These are phyloP conservation scores for Brienomyrus brachyistius DNA, from an alignment of 2,113 vertebrate genomes.

Conservation along the genomic window DNA sequence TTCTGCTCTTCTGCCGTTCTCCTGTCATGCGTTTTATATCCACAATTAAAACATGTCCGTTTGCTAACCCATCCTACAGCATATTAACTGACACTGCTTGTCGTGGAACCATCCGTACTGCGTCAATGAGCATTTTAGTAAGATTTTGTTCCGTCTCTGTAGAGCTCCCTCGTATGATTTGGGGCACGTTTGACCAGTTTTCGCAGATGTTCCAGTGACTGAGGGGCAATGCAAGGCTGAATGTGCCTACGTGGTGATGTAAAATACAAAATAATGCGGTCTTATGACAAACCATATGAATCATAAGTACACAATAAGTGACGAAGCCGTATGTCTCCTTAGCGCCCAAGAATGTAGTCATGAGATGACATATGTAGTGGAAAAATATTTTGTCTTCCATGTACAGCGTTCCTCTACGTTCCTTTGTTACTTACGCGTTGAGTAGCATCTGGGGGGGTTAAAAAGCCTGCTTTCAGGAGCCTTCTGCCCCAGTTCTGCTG, in stretches of 20 bases:
- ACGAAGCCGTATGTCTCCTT: neutral
- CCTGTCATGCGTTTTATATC: neutral
- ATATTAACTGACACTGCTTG: neutral
- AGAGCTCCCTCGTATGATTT: neutral
- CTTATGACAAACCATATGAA: neutral
- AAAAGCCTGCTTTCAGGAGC: neutral
- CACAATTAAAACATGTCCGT: neutral
- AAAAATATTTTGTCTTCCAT: neutral
- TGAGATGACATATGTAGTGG: neutral
- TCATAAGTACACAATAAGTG: neutral
- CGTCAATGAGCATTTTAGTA: neutral
- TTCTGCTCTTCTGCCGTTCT: neutral
- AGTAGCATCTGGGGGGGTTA: neutral
- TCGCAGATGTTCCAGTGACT: neutral
- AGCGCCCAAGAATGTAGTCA: neutral
- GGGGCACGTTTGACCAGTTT: neutral
- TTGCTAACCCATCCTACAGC: neutral
- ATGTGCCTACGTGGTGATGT: neutral
- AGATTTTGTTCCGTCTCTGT: neutral
- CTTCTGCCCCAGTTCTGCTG: neutral
- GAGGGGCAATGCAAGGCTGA: neutral
- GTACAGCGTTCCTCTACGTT: neutral
- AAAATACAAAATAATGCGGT: neutral
- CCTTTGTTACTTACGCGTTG: neutral
- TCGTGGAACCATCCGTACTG: neutral